A percentile compares a stretch with the other conserved stretches of the same genome.
Conservation (phyloP, 2,797 vertebrate species). For the Thaleichthys pacificus region DNA sequence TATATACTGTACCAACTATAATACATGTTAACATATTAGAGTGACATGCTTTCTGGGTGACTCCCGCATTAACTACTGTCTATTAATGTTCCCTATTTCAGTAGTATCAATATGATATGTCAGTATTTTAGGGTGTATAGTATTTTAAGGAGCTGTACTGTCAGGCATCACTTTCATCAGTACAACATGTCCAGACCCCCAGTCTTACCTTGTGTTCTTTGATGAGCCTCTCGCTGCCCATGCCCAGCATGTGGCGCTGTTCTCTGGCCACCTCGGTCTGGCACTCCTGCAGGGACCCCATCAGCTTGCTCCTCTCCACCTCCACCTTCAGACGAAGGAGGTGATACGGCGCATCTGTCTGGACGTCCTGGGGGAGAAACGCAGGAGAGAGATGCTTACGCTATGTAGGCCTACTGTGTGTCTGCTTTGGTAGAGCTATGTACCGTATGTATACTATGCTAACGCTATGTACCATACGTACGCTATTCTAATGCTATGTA, state of each 20-base stretch:
- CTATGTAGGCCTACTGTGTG: background rate
- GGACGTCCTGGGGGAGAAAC: constrained; percentile 81
- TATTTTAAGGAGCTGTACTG: background rate
- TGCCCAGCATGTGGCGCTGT: constrained; percentile 80
- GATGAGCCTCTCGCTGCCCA: constrained; percentile 89
- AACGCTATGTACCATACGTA: too few species aligned
- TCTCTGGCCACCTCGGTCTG: constrained; percentile 85
- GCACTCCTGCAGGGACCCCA: constrained; percentile 83
- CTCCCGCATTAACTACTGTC: too few species aligned
- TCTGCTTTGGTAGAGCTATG: too few species aligned
- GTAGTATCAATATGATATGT: too few species aligned
- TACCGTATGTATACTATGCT: too few species aligned
- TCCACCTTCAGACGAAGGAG: constrained; percentile 90
- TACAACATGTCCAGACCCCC: background rate
- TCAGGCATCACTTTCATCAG: background rate
- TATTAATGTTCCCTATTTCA: too few species aligned
- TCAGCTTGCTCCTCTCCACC: constrained; percentile 83
- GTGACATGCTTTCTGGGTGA: too few species aligned
- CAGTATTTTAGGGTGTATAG: background rate
- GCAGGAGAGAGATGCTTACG: background rate
- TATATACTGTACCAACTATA: background rate
- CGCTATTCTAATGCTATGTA: too few species aligned
- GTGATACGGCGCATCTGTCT: constrained; percentile 89
- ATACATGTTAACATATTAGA: too few species aligned
- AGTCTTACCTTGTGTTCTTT: constrained; percentile 87